These are phyloP conservation scores for Epinotia bilunana DNA, from an alignment of 2,888 invertebrate species.

Conservation along the genomic window DNA sequence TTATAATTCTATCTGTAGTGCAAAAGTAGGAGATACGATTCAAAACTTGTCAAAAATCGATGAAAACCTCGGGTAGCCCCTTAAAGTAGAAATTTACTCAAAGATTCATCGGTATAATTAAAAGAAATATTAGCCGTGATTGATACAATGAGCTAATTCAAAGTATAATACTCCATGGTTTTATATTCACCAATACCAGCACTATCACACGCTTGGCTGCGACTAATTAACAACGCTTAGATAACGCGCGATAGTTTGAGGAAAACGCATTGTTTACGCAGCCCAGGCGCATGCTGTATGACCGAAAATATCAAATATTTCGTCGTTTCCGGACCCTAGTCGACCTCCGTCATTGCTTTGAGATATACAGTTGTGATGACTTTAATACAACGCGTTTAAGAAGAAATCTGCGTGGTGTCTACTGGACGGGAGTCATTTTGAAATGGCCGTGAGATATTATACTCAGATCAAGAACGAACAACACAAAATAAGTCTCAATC, in stretches of 20 bases:
- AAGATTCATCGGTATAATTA: background rate
- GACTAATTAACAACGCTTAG: conserved; percentile 53
- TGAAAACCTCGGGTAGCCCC: too few species aligned
- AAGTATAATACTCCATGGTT: background rate
- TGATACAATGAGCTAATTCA: conserved; percentile 40
- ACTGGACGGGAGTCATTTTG: background rate
- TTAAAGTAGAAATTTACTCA: too few species aligned
- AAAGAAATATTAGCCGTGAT: background rate
- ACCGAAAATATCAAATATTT: conserved; percentile 31
- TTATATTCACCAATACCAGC: conserved; percentile 30
- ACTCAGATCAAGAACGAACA: too few species aligned
- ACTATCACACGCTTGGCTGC: conserved; percentile 52
- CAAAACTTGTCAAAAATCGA: too few species aligned
- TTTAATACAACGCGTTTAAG: background rate
- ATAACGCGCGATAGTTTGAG: conserved; percentile 49
- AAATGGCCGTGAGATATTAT: too few species aligned
- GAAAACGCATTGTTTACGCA: conserved; percentile 45
- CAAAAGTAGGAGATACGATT: too few species aligned
- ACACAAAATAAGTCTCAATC: too few species aligned
- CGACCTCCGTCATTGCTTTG: conserved; percentile 7
- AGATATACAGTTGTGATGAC: conserved; percentile 17
- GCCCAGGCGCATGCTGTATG: conserved; percentile 5
- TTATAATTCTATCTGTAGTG: too few species aligned
- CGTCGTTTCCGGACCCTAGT: conserved; percentile 30
- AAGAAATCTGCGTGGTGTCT: background rate